Percentiles rank a stretch among this genome's conserved stretches.
Conservation (phyloP, 92 coral and sea anemone genomes). For the Micromussa lordhowensis region DNA sequence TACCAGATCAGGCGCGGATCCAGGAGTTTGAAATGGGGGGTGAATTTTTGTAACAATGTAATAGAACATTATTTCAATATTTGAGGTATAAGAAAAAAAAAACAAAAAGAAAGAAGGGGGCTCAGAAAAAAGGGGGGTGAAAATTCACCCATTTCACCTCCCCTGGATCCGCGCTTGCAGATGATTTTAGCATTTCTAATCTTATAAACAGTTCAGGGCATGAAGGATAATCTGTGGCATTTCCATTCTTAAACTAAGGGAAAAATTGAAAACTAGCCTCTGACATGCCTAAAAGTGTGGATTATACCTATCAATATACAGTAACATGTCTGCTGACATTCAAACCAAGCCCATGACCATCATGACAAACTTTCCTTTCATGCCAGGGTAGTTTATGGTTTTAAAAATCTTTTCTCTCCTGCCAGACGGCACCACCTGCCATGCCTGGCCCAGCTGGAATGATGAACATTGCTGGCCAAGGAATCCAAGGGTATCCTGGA, state of each 20-base stretch:
- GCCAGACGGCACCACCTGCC: slow-evolving; percentile 29
- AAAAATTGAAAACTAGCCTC: not conserved
- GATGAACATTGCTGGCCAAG: slow-evolving; percentile 48
- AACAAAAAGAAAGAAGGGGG: too few species aligned
- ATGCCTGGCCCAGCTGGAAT: slow-evolving; percentile 40
- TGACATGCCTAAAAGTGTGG: too few species aligned
- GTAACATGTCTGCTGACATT: not conserved
- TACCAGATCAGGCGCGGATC: too few species aligned
- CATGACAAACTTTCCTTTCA: not conserved
- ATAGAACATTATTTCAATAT: too few species aligned
- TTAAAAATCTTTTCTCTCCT: not conserved
- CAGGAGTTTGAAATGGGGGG: too few species aligned
- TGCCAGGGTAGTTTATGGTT: not conserved
- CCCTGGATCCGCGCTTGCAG: too few species aligned
- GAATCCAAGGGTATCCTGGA: slow-evolving; percentile 56
- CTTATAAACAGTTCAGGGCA: not conserved
- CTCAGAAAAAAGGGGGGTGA: too few species aligned
- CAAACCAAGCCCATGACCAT: not conserved
- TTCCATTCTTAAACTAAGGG: not conserved
- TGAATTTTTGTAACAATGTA: too few species aligned
- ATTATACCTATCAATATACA: too few species aligned
- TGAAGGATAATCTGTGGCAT: not conserved
- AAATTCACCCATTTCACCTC: too few species aligned
- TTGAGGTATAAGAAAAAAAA: too few species aligned
- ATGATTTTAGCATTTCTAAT: not conserved